Percentiles rank a stretch among this genome's conserved stretches.
Evolutionary conservation across 1,140 invertebrate genomes (phyloP).

Genomic region (Brachystomella parvula): DNA sequence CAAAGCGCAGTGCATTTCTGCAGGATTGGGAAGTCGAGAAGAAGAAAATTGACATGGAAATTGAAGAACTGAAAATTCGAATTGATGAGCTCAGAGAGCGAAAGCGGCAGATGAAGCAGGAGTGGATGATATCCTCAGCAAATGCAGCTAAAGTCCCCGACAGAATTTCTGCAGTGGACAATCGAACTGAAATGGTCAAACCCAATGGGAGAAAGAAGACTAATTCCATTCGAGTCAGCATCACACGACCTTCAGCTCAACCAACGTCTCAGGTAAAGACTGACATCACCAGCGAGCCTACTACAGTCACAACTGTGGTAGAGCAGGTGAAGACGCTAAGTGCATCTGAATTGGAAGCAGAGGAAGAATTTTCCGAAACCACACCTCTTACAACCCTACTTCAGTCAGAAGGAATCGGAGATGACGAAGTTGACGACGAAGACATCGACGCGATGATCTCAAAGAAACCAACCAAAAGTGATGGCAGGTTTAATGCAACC

Average conservation of each 20-base stretch:
- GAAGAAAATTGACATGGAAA: slow-evolving; percentile 33
- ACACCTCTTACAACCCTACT: not conserved
- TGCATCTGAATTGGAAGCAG: not conserved
- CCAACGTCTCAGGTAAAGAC: not conserved
- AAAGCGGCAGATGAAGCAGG: slow-evolving; percentile 21
- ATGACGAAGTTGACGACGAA: slow-evolving; percentile 40
- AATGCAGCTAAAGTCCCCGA: not conserved
- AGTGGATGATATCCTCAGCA: slow-evolving; percentile 18
- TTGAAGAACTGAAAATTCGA: slow-evolving; percentile 31
- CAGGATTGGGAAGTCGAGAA: slow-evolving; percentile 17
- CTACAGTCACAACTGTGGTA: too few species aligned
- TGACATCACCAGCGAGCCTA: too few species aligned
- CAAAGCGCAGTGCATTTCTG: not conserved
- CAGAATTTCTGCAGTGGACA: not conserved
- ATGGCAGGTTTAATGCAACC: not conserved
- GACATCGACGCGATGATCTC: slow-evolving; percentile 41
- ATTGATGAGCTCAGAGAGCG: slow-evolving; percentile 30
- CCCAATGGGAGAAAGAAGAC: not conserved
- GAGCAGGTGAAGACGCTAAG: not conserved
- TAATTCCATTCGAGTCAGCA: not conserved
- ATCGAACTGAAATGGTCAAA: not conserved
- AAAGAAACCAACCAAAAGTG: not conserved
- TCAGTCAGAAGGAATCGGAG: slow-evolving; percentile 31
- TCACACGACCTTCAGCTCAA: not conserved
- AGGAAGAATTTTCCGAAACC: not conserved